These are phyloP conservation scores for Coleophora deauratella DNA, from an alignment of 2,888 invertebrate species.

Conservation along the genomic window DNA sequence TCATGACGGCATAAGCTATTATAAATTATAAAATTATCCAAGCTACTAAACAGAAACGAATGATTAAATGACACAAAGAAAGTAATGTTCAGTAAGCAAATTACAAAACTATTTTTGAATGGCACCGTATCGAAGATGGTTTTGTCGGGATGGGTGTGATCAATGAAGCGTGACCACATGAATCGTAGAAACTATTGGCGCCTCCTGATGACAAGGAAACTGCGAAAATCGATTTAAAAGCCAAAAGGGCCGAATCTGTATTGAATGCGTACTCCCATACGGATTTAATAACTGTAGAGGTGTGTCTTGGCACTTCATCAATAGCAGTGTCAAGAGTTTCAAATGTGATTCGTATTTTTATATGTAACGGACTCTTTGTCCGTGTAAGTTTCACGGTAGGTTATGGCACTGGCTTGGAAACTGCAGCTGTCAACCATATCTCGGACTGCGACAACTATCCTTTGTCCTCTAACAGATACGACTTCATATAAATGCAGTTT, in stretches of 20 bases:
- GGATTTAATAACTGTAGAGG: constrained; percentile 41
- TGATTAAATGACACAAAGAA: too few relatives aligned
- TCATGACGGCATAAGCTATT: too few relatives aligned
- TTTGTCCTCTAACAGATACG: constrained; percentile 59
- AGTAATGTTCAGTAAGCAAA: background rate
- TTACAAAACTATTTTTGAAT: constrained; percentile 29
- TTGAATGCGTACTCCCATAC: constrained; percentile 36
- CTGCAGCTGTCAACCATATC: constrained; percentile 65
- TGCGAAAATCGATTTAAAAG: constrained; percentile 43
- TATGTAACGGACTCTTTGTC: constrained; percentile 59
- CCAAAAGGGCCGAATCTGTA: constrained; percentile 33
- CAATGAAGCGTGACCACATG: constrained; percentile 51
- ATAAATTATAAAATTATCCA: too few relatives aligned
- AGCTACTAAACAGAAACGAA: too few relatives aligned
- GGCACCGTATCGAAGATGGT: constrained; percentile 33
- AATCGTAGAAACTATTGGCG: constrained; percentile 50
- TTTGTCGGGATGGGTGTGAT: constrained; percentile 51
- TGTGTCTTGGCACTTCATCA: constrained; percentile 47
- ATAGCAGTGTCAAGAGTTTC: constrained; percentile 39
- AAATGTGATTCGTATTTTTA: constrained; percentile 58
- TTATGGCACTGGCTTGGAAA: constrained; percentile 45
- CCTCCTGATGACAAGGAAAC: constrained; percentile 43
- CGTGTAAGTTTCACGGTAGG: constrained; percentile 58
- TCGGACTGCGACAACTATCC: constrained; percentile 52
- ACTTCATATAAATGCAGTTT: constrained; percentile 73